Evolutionary conservation across 2,797 vertebrate species (phyloP).

Genomic region (Ctenochaetus hawaiiensis): DNA sequence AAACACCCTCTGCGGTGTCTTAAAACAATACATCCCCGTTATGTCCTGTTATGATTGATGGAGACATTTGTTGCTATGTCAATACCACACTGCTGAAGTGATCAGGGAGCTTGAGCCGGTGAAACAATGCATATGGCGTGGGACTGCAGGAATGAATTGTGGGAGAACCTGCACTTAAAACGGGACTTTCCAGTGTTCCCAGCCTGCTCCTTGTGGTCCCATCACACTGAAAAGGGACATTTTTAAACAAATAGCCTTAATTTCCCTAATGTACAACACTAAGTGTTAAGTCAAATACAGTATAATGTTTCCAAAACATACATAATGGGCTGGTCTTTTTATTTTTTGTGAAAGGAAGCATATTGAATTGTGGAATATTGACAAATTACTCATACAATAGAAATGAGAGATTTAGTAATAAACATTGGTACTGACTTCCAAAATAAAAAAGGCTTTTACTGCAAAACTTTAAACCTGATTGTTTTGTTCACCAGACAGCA

Average conservation of each 20-base stretch:
- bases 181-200: conserved; percentile 66
- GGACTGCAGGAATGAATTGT: conserved; percentile 65
- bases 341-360: not conserved
- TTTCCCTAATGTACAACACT: conserved; percentile 18
- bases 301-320: not conserved
- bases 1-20: conserved; percentile 35
- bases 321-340: not conserved
- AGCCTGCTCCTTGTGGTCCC: conserved; percentile 7
- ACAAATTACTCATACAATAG: not conserved
- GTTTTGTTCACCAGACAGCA: not conserved
- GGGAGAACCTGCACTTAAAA: conserved; percentile 47
- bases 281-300: conserved; percentile 7
- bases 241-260: conserved; percentile 23
- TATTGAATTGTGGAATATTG: not conserved
- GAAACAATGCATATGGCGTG: conserved; percentile 44
- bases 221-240: conserved; percentile 25
- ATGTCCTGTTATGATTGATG: conserved; percentile 53
- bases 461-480: not conserved
- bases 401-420: not conserved
- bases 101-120: conserved; percentile 55
- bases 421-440: not conserved
- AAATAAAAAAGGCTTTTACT: no score
- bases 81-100: conserved; percentile 55
- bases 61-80: conserved; percentile 61
- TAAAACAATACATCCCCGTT: conserved; percentile 54